Base-by-base conservation (phyloP, 2,888 invertebrate species). In the Barypeithes pellucidus region DNA sequence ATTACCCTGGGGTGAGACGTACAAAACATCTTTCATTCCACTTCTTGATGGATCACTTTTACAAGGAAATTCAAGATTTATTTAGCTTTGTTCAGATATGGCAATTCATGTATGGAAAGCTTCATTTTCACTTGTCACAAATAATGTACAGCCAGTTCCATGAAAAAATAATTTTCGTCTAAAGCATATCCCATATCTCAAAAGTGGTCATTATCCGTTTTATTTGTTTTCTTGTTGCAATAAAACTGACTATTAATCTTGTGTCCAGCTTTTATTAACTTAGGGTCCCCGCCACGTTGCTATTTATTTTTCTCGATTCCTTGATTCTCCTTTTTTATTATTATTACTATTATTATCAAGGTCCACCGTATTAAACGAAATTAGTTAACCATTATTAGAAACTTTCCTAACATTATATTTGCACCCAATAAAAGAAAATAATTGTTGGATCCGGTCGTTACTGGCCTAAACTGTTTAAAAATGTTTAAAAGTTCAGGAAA, bases 181-280 rank as follows among this genome's bases (percentile, higher is more conserved):
- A 11, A 50, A n/a, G 50, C 50, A 2, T 50, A 50, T 24, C 11
- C n/a, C 12, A 61, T 36, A 52, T 61, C 41, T 14, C 43, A 66
- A 45, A 59, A 67, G n/a, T 50, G n/a, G 50, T 24, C 50, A 50
- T 50, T 50, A 50, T 60, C 12, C 59, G 47, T 67, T 62, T 69
- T 69, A 69, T 62, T 69, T 54, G 62, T 69, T 54, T 69, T 69
- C 41, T 62, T 62, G 43, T 50, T 24, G 50, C 36, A 69, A 43
- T 62, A 69, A 62, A 69, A 69, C 52, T 24, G 69, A 62, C 69
- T 69, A 69, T 69, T 69, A 69, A 69, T 69, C 69, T 70, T 63
- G 62, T 43, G 52, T 57, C 63, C 70, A 57, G 54, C 70, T 70
- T 70, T 70, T 70, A 70, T 70, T 70, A 70, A 63, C 57, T 57